Evolutionary conservation across 2,888 invertebrate genomes (phyloP).

Genomic region (Chydorus sphaericus): DNA sequence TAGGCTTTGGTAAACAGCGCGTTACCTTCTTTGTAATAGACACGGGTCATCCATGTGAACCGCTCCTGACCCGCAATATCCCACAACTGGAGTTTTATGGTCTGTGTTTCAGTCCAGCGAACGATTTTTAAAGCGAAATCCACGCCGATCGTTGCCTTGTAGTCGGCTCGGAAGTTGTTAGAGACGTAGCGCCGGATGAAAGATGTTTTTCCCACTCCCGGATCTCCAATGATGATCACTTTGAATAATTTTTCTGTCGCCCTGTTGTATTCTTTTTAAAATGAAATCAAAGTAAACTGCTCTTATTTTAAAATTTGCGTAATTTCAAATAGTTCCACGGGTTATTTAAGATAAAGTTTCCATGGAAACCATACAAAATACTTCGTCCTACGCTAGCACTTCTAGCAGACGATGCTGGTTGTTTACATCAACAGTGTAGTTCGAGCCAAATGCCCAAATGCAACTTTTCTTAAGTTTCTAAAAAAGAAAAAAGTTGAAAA

Average conservation of each 20-base stretch:
- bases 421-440: background rate
- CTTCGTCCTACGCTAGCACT: too few species aligned
- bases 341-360: background rate
- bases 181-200: constrained; percentile 40
- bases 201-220: constrained; percentile 38
- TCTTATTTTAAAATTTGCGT: background rate
- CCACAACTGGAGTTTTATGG: constrained; percentile 40
- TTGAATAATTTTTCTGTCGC: constrained; percentile 30
- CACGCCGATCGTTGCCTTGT: constrained; percentile 41
- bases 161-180: constrained; percentile 34
- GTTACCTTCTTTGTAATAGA: constrained; percentile 39
- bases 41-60: constrained; percentile 43
- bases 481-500: background rate
- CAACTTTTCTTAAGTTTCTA: background rate
- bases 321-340: too few species aligned
- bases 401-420: too few species aligned
- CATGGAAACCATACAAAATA: background rate
- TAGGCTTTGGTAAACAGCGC: background rate
- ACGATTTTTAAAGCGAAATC: constrained; percentile 43
- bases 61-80: constrained; percentile 44
- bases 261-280: background rate
- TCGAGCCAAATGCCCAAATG: background rate
- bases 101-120: constrained; percentile 37
- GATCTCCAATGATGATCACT: constrained; percentile 35
- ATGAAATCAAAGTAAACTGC: background rate